Percentiles rank a stretch among this genome's conserved stretches.
These are phyloP conservation scores for Ailuropoda melanoleuca DNA, from an alignment of 2,113 vertebrate genomes.

Conservation along the genomic window DNA sequence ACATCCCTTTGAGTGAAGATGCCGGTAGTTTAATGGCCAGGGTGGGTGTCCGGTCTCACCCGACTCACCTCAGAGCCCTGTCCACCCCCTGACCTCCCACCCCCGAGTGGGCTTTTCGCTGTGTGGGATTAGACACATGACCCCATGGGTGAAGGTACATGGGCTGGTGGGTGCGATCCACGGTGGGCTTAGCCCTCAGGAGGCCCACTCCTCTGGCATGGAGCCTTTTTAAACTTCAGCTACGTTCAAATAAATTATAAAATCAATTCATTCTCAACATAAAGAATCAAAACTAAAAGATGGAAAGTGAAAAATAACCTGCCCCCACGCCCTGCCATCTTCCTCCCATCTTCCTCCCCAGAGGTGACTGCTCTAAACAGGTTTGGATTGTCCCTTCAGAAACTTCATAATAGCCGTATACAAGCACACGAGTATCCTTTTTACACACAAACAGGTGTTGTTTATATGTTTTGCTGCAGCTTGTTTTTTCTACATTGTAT, in stretches of 20 bases:
- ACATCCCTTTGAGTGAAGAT: not conserved
- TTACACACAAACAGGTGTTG: not conserved
- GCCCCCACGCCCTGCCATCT: not conserved
- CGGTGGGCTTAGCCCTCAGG: not conserved
- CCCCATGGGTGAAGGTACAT: not conserved
- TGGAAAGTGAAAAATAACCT: not conserved
- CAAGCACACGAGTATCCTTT: not conserved
- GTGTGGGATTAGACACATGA: not conserved
- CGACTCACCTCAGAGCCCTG: not conserved
- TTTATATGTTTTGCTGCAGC: not conserved
- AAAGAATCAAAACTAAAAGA: not conserved
- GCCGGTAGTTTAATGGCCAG: not conserved
- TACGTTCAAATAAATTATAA: not conserved
- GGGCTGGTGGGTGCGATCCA: not conserved
- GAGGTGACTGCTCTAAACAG: not conserved
- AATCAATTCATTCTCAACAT: not conserved
- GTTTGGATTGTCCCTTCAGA: not conserved
- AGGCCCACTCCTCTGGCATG: not conserved
- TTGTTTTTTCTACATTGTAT: not conserved
- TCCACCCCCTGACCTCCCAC: too few species aligned
- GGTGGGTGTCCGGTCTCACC: not conserved
- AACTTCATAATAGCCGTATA: not conserved
- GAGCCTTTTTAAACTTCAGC: not conserved
- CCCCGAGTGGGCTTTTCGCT: not conserved
- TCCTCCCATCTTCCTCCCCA: not conserved